Evolutionary conservation across 1,140 invertebrate species (phyloP), one percentile per base, ranked within the genome.

Genomic region (Sarcophaga bullata): DNA sequence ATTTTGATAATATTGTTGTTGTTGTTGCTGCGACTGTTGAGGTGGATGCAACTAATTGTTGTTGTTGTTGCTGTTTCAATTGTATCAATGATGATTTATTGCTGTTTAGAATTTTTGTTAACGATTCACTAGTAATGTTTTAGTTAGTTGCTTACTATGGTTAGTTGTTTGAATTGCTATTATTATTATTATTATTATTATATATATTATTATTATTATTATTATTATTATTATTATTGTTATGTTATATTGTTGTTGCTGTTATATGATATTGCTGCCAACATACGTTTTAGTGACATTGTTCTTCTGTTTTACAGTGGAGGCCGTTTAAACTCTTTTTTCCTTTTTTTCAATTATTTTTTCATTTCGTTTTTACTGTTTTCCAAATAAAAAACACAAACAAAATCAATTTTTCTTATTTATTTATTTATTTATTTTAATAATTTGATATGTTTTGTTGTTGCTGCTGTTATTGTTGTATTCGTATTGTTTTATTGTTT

Each of bases 201-300:
- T 68, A 37, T 7, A n/a, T 62, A n/a, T 62, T 62, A n/a, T 62
- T 13, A 68, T 68, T 68, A 68, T 6, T 68, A 8, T 19, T 50
- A 52, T 10, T 15, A 13, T 58, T 58, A 15, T 7, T 58, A 13
- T 58, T 58, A 6, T n/a, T 58, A 7, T 17, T 68, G 10, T 68
- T 68, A 6, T 68, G 9, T 68, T 25, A 10, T 68, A 19, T 19
- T 81, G 78, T 48, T 80, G 76, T 47, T 86, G 82, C 52, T 83
- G 84, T 87, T 78, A 58, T 86, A 83, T 82, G 83, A 86, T 85
- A 89, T 84, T 76, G 88, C 87, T 78, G 86, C 84, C 46, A 89
- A 85, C 84, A 89, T 86, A 85, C 85, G 84, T 85, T 88, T 87
- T 25, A 88, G 84, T 85, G 86, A 89, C 88, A 90, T 90, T 85